Percentiles rank a stretch among this genome's conserved stretches.
These are phyloP conservation scores for Todiramphus chloris DNA, from an alignment of 2,113 vertebrate genomes.

Conservation along the genomic window DNA sequence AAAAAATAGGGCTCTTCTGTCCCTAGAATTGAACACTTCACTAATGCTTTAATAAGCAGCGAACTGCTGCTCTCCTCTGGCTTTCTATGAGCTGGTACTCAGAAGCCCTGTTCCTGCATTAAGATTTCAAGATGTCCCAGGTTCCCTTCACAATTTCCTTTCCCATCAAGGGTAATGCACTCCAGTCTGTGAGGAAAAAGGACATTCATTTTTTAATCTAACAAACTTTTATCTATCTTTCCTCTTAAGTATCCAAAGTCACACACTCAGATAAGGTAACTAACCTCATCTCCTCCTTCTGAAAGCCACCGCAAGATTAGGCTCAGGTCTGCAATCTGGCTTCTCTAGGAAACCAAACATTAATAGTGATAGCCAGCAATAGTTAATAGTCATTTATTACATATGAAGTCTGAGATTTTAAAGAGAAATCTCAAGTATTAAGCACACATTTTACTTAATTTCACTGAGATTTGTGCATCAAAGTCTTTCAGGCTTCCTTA, in stretches of 20 bases:
- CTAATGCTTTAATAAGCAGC: background rate
- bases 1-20: background rate
- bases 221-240: conserved; percentile 21
- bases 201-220: conserved; percentile 31
- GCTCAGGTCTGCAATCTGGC: background rate
- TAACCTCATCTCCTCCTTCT: background rate
- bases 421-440: background rate
- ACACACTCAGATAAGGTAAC: background rate
- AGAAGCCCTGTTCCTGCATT: background rate
- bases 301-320: background rate
- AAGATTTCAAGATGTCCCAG: conserved; percentile 44
- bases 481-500: background rate
- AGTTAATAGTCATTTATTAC: conserved; percentile 33
- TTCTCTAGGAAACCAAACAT: background rate
- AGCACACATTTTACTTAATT: conserved; percentile 5
- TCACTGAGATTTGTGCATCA: background rate
- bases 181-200: conserved; percentile 24
- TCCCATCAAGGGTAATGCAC: background rate
- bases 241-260: conserved; percentile 15
- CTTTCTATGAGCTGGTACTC: background rate
- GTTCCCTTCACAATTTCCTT: conserved; percentile 60
- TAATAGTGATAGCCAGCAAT: background rate
- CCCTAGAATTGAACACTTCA: background rate
- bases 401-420: background rate
- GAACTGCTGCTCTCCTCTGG: background rate